Conservation (phyloP, 1,140 invertebrate genomes). For the Apis dorsata region DNA sequence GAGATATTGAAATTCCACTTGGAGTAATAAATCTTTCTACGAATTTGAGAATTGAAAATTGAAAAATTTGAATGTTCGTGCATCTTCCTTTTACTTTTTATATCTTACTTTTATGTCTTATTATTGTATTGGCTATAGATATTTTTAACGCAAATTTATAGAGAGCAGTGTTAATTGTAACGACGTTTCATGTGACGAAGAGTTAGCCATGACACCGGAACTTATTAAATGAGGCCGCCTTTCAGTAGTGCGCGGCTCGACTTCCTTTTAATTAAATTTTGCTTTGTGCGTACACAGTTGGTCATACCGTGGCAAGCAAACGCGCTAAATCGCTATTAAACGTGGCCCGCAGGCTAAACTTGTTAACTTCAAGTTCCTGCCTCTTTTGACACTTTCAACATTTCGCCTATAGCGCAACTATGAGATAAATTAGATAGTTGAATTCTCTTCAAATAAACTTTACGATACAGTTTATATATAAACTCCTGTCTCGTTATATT, state of each 20-base stretch:
- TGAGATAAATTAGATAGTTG: not conserved
- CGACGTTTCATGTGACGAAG: not conserved
- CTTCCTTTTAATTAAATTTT: slow-evolving; percentile 55
- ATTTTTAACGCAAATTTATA: not conserved
- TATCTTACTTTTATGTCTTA: not conserved
- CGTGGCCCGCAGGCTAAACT: slow-evolving; percentile 13
- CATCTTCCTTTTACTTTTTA: not conserved
- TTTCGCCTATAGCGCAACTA: not conserved
- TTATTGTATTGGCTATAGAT: not conserved
- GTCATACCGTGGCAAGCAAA: slow-evolving; percentile 11
- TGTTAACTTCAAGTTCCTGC: slow-evolving; percentile 35
- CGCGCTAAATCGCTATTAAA: slow-evolving; percentile 48
- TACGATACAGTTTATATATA: too few species aligned
- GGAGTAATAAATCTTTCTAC: too few species aligned
- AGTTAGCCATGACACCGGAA: slow-evolving; percentile 3
- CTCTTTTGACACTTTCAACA: not conserved
- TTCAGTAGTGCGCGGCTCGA: not conserved
- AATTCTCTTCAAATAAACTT: too few species aligned
- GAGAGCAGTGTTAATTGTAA: slow-evolving; percentile 21
- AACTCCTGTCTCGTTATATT: too few species aligned
- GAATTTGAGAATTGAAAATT: too few species aligned
- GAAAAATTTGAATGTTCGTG: not conserved
- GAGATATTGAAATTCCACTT: too few species aligned
- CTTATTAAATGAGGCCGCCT: slow-evolving; percentile 31
- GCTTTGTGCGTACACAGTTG: slow-evolving; percentile 10